Conservation (phyloP, 2,888 invertebrate genomes). For the Pomacea canaliculata region DNA sequence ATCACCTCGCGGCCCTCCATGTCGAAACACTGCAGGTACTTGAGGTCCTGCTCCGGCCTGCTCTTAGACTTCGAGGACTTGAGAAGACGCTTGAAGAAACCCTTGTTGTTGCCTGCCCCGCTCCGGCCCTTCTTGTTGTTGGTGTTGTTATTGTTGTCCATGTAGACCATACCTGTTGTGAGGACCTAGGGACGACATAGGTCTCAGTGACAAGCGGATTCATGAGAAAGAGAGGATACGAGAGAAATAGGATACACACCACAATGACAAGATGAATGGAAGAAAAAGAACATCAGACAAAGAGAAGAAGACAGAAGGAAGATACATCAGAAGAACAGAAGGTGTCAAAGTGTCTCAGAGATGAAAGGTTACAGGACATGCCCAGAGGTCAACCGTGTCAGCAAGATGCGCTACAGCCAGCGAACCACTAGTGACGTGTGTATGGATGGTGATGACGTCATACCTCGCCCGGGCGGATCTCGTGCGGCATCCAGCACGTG, state of each 20-base stretch:
- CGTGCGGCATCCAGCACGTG: slow-evolving; percentile 57
- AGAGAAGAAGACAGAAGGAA: too few species aligned
- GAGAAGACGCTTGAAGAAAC: slow-evolving; percentile 53
- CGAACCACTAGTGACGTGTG: too few species aligned
- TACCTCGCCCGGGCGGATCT: slow-evolving; percentile 57
- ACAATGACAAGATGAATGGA: too few species aligned
- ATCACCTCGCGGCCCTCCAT: slow-evolving; percentile 54
- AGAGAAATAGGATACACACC: too few species aligned
- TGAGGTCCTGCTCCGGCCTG: slow-evolving; percentile 57
- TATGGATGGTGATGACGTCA: neutral
- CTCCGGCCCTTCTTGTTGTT: slow-evolving; percentile 27
- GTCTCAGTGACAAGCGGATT: too few species aligned
- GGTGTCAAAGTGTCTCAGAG: too few species aligned
- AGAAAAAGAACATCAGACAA: too few species aligned
- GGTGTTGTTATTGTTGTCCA: slow-evolving; percentile 55
- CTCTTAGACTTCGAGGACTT: slow-evolving; percentile 46
- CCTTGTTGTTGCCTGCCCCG: slow-evolving; percentile 38
- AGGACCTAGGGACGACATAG: slow-evolving; percentile 18
- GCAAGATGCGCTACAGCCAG: too few species aligned
- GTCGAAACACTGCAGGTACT: slow-evolving; percentile 63
- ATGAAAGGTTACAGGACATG: too few species aligned
- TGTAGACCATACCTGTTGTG: slow-evolving; percentile 54
- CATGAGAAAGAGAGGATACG: too few species aligned
- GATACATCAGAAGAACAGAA: too few species aligned
- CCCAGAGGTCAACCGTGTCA: too few species aligned